Conservation (phyloP, 2,888 invertebrate genomes). For the Chloroclysta siterata region DNA sequence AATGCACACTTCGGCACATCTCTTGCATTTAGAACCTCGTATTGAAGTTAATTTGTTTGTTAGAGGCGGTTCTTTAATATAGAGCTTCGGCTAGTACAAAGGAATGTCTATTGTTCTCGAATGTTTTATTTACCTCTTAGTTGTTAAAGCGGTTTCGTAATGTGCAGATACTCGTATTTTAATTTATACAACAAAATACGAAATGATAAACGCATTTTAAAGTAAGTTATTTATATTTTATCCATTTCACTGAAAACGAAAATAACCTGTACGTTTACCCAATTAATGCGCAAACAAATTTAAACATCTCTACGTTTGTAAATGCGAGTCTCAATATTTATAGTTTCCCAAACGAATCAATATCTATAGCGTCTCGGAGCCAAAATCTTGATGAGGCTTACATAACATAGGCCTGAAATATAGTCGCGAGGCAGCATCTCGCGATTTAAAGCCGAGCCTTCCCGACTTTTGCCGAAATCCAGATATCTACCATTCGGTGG, state of each 20-base stretch:
- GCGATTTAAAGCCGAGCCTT: slow-evolving; percentile 22
- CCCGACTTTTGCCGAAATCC: slow-evolving; percentile 50
- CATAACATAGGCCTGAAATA: slow-evolving; percentile 11
- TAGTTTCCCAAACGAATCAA: slow-evolving; percentile 7
- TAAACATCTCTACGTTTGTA: not conserved
- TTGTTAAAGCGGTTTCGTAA: slow-evolving; percentile 47
- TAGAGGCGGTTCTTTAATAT: slow-evolving; percentile 71
- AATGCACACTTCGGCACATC: slow-evolving; percentile 66
- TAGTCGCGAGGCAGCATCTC: slow-evolving; percentile 9
- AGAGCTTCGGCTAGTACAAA: slow-evolving; percentile 63
- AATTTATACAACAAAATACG: not conserved
- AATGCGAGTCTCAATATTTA: not conserved
- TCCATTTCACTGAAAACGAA: not conserved
- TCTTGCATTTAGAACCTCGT: slow-evolving; percentile 66
- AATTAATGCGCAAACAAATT: not conserved
- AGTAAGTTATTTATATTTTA: not conserved
- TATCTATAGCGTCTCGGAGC: slow-evolving; percentile 1
- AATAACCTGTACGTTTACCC: not conserved
- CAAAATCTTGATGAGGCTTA: not conserved
- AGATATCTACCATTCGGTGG: slow-evolving; percentile 65
- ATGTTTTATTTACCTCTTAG: slow-evolving; percentile 59
- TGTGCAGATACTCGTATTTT: slow-evolving; percentile 30
- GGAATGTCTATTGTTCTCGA: slow-evolving; percentile 61
- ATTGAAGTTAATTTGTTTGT: slow-evolving; percentile 75
- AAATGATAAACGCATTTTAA: not conserved